Conservation (phyloP, 2,888 invertebrate genomes). For the Furcula furcula region DNA sequence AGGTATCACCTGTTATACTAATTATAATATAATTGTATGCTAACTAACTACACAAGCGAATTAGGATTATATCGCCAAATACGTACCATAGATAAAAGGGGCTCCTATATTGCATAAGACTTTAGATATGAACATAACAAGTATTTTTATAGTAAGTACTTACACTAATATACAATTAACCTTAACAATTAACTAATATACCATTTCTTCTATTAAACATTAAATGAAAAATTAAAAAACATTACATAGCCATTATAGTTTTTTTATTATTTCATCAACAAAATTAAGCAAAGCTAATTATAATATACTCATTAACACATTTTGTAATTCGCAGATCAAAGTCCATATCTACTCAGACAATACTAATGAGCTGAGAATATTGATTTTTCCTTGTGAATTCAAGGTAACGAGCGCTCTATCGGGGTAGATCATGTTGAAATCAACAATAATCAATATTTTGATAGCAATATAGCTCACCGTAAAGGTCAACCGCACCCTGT, state of each 20-base stretch:
- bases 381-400: neutral
- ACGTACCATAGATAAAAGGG: slow-evolving; percentile 38
- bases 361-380: neutral
- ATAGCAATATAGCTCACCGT: slow-evolving; percentile 21
- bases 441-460: slow-evolving; percentile 21
- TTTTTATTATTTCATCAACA: no score
- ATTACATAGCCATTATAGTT: no score
- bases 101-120: slow-evolving; percentile 13
- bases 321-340: no score
- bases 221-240: no score
- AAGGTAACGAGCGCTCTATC: neutral
- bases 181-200: no score
- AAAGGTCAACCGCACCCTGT: slow-evolving; percentile 33
- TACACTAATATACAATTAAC: no score
- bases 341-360: slow-evolving; percentile 1
- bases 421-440: neutral
- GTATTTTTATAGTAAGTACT: no score
- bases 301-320: no score
- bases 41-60: slow-evolving; percentile 26
- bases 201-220: no score
- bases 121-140: no score
- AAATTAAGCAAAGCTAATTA: no score
- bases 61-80: slow-evolving; percentile 23
- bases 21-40: slow-evolving; percentile 26
- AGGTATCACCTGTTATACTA: slow-evolving; percentile 22